Evolutionary conservation across 2,888 invertebrate species (phyloP).

Genomic region (Netelia fuscicornis): DNA sequence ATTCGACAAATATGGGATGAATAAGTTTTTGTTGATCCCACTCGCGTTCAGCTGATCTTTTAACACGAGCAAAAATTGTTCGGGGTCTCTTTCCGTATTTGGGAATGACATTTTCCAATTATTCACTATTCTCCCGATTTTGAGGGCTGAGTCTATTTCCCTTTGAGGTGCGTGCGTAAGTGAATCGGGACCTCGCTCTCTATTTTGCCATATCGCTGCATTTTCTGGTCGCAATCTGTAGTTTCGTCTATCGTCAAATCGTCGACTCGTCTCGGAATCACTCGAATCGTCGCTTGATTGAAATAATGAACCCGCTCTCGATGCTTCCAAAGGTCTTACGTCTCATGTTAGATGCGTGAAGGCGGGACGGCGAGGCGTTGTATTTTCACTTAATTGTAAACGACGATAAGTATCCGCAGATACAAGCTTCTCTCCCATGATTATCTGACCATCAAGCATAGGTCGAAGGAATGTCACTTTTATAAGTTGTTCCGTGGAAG

Average conservation of each 20-base stretch:
- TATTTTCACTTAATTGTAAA: background rate
- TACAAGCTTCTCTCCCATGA: slow-evolving; percentile 13
- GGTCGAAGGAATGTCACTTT: slow-evolving; percentile 6
- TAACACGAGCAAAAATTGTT: slow-evolving; percentile 31
- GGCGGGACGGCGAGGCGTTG: background rate
- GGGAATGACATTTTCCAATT: slow-evolving; percentile 45
- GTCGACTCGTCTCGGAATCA: slow-evolving; percentile 11
- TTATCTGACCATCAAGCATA: background rate
- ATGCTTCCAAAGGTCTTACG: background rate
- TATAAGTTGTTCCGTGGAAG: background rate
- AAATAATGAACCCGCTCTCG: slow-evolving; percentile 6
- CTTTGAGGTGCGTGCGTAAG: background rate
- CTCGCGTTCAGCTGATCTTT: slow-evolving; percentile 30
- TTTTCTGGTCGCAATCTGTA: background rate
- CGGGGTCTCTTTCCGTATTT: slow-evolving; percentile 30
- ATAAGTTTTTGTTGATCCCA: slow-evolving; percentile 37
- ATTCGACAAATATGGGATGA: slow-evolving; percentile 37
- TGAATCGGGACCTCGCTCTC: background rate
- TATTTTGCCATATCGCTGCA: background rate
- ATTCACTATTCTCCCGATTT: slow-evolving; percentile 37
- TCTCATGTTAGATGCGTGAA: slow-evolving; percentile 7
- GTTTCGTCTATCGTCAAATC: slow-evolving; percentile 1
- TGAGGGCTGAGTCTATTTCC: background rate
- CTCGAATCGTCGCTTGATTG: slow-evolving; percentile 27
- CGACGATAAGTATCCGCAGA: slow-evolving; percentile 6